These are phyloP conservation scores for Ethmia dodecea DNA, from an alignment of 2,888 invertebrate genomes.

Conservation along the genomic window DNA sequence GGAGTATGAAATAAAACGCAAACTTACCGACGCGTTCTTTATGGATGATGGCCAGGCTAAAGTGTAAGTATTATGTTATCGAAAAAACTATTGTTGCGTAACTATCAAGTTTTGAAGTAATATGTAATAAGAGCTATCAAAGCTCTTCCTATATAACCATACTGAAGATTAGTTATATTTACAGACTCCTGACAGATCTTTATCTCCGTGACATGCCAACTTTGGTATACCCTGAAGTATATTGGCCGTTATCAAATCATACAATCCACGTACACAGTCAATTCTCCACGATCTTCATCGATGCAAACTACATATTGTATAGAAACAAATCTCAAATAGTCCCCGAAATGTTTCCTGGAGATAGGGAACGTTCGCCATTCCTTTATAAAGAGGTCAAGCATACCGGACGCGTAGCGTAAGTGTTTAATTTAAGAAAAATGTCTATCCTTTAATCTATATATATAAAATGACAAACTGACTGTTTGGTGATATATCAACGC, in stretches of 20 bases:
- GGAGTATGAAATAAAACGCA: no score
- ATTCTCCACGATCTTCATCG: slow-evolving; percentile 41
- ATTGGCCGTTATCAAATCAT: slow-evolving; percentile 38
- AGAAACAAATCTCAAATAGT: slow-evolving; percentile 40
- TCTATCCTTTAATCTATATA: not conserved
- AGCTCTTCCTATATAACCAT: no score
- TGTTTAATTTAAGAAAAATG: no score
- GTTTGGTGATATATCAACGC: no score
- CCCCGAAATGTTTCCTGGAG: slow-evolving; percentile 16
- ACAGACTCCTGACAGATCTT: slow-evolving; percentile 38
- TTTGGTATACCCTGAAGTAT: slow-evolving; percentile 30
- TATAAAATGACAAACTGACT: no score
- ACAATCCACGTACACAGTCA: slow-evolving; percentile 32
- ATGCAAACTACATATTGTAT: slow-evolving; percentile 34
- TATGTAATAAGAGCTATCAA: not conserved
- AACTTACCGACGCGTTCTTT: no score
- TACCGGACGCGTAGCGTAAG: slow-evolving; percentile 46
- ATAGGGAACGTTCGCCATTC: slow-evolving; percentile 45
- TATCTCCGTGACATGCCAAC: slow-evolving; percentile 31
- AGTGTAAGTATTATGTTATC: no score
- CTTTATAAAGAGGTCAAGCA: slow-evolving; percentile 37
- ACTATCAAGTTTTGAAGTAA: not conserved
- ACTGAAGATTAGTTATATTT: no score
- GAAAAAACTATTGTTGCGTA: not conserved
- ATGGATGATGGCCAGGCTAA: no score